Evolutionary conservation across 2,113 vertebrate species (phyloP).

Genomic region (Lanius ludovicianus): DNA sequence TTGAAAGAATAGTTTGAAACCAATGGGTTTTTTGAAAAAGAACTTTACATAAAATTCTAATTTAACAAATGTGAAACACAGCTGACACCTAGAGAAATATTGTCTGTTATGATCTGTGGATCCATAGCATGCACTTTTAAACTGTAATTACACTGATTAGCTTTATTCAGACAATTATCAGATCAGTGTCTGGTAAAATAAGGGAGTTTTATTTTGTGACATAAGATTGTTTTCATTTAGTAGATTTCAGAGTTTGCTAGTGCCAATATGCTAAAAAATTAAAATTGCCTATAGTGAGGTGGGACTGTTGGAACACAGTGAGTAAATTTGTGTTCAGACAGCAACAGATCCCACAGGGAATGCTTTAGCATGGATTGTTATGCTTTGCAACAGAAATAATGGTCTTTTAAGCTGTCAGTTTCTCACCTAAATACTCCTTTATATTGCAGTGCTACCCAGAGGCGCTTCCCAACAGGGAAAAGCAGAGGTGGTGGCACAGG

Average conservation of each 20-base stretch:
- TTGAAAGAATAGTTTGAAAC: background rate
- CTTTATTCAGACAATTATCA: slow-evolving; percentile 6
- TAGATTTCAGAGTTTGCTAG: background rate
- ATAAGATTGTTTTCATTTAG: slow-evolving; percentile 1
- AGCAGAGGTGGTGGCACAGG: background rate
- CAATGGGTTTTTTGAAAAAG: background rate
- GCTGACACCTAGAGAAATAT: background rate
- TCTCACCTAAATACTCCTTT: background rate
- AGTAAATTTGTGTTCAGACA: background rate
- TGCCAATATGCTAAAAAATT: background rate
- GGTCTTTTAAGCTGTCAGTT: background rate
- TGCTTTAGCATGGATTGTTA: background rate
- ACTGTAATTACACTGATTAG: slow-evolving; percentile 20
- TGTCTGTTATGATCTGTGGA: background rate
- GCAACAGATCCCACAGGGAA: background rate
- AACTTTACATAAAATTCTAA: background rate
- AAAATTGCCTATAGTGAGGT: background rate
- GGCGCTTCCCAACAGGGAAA: background rate
- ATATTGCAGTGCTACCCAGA: background rate
- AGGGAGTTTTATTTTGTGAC: background rate
- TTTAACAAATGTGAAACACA: background rate
- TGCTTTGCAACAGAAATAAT: background rate
- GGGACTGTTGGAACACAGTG: background rate
- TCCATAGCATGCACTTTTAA: background rate
- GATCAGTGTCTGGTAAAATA: background rate